phyloP scores from a whole-genome alignment of 2,888 invertebrate genomes.

The Andrena haemorrhoa region DNA sequence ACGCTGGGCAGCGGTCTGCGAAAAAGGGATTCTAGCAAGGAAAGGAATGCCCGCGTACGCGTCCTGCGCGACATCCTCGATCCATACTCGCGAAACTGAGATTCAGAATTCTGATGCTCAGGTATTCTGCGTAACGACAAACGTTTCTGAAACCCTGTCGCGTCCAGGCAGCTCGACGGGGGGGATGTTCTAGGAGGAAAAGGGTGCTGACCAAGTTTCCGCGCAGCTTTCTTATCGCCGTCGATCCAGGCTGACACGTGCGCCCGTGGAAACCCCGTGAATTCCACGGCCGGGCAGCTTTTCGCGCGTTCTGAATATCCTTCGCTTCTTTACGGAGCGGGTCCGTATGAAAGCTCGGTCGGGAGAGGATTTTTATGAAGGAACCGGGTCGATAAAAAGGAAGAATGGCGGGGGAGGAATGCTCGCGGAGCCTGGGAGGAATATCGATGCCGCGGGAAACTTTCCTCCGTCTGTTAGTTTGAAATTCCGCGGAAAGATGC shows the following conservation, averaged over 20 bases:
- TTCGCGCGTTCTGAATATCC: not conserved
- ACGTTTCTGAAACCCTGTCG: conserved; percentile 40
- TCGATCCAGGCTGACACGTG: conserved; percentile 31
- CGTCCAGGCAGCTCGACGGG: conserved; percentile 62
- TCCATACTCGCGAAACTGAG: no score
- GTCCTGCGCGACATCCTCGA: conserved; percentile 1
- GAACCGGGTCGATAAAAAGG: not conserved
- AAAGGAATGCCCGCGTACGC: no score
- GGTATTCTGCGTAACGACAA: conserved; percentile 21
- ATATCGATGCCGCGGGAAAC: not conserved
- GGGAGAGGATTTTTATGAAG: not conserved
- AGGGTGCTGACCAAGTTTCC: no score
- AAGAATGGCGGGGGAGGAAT: not conserved
- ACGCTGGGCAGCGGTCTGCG: no score
- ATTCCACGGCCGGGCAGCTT: not conserved
- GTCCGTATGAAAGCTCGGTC: not conserved
- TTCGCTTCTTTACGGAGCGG: not conserved
- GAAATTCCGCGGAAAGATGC: no score
- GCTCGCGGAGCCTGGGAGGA: not conserved
- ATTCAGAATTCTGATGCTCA: not conserved
- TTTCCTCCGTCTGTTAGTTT: no score
- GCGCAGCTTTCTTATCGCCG: conserved; percentile 38
- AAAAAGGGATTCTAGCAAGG: no score
- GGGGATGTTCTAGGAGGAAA: not conserved
- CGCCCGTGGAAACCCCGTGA: conserved; percentile 1